Evolutionary conservation across 2,888 invertebrate species (phyloP).

Genomic region (Ornithoptera priamus): DNA sequence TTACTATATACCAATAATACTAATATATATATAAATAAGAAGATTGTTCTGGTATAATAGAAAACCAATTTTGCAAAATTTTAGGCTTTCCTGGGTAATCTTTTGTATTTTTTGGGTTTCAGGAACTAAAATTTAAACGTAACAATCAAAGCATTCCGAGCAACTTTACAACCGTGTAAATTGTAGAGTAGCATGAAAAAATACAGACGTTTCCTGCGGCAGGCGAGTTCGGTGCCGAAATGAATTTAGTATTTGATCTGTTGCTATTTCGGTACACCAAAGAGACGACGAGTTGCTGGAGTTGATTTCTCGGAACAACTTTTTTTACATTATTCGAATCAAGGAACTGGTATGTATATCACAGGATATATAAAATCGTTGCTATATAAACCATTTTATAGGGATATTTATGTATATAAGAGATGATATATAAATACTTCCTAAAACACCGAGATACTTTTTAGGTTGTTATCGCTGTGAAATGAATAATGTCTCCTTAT

Average conservation of each 20-base stretch:
- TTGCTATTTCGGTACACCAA: slow-evolving; percentile 20
- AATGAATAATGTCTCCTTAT: too few species aligned
- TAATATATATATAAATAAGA: too few species aligned
- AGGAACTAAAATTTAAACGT: background rate
- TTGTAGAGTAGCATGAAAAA: background rate
- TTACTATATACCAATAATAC: too few species aligned
- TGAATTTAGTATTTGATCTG: background rate
- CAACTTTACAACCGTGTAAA: background rate
- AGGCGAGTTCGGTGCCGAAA: slow-evolving; percentile 8
- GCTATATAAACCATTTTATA: background rate
- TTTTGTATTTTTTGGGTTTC: background rate
- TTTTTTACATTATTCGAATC: slow-evolving; percentile 9
- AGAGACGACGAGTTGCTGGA: background rate
- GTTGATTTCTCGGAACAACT: slow-evolving; percentile 10
- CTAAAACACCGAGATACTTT: too few species aligned
- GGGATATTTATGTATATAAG: too few species aligned
- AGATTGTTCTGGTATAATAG: too few species aligned
- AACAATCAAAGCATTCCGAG: background rate
- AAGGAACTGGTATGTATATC: slow-evolving; percentile 6
- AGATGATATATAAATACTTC: too few species aligned
- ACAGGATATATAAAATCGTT: background rate
- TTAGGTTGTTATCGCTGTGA: too few species aligned
- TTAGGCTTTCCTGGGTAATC: too few species aligned
- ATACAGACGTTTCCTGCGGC: slow-evolving; percentile 2
- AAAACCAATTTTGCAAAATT: too few species aligned